phyloP scores from a whole-genome alignment of 2,797 vertebrate species.

The Chiroxiphia lanceolata region DNA sequence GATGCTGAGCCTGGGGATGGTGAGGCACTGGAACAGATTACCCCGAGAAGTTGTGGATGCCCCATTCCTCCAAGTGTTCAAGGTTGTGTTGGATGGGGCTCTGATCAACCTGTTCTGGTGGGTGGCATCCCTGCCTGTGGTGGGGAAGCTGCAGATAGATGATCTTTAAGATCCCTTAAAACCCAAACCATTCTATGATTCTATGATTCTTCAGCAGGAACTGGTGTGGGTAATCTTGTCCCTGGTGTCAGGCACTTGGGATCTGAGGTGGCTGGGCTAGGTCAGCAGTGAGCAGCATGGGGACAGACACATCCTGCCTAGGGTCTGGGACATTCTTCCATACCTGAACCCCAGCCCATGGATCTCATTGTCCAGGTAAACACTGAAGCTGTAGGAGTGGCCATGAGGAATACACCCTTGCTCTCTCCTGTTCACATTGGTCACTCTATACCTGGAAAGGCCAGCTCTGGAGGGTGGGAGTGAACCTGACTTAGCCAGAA shows the following conservation, averaged over 20 bases:
- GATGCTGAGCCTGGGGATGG: background rate
- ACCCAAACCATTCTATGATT: background rate
- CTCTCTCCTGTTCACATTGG: background rate
- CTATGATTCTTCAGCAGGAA: background rate
- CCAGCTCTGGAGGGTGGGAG: background rate
- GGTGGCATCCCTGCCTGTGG: background rate
- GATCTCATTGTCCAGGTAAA: background rate
- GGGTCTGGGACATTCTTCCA: background rate
- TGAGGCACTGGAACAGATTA: background rate
- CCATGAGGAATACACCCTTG: fast-evolving
- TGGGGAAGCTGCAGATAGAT: background rate
- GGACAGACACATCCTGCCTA: background rate
- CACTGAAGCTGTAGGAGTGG: background rate
- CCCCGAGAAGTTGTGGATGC: background rate
- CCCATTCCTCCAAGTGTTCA: background rate
- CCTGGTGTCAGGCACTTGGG: background rate
- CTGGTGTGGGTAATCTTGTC: background rate
- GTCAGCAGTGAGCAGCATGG: fast-evolving
- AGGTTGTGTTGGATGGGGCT: background rate
- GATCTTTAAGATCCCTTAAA: background rate
- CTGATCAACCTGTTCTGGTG: background rate
- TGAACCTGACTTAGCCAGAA: background rate
- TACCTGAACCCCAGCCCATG: fast-evolving
- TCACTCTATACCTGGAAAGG: background rate
- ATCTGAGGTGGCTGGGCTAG: background rate